Percentiles rank a stretch among this genome's conserved stretches.
Conservation (phyloP, 2,113 vertebrate species). For the Aplodontia rufa region DNA sequence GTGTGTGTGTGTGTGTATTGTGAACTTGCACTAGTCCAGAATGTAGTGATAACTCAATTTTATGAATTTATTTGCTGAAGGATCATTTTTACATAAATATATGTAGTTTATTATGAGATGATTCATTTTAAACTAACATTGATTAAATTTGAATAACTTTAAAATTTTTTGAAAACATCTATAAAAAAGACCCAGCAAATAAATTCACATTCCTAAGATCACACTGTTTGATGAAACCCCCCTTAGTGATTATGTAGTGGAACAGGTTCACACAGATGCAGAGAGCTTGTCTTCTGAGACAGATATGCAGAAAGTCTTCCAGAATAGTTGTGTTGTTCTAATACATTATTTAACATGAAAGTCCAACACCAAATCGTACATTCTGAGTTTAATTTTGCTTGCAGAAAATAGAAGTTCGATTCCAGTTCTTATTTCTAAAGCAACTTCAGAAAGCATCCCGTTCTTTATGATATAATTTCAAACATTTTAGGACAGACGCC, state of each 20-base stretch:
- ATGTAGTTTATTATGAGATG: neutral
- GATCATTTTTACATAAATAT: neutral
- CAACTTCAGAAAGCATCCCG: neutral
- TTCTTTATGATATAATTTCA: neutral
- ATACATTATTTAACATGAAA: neutral
- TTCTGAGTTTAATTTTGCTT: neutral
- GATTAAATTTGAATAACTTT: neutral
- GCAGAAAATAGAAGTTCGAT: neutral
- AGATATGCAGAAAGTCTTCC: neutral
- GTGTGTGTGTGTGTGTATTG: neutral
- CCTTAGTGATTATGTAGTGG: neutral
- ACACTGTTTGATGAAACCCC: neutral
- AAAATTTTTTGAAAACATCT: neutral
- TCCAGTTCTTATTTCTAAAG: neutral
- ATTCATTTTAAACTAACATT: neutral
- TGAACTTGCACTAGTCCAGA: neutral
- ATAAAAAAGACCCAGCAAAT: neutral
- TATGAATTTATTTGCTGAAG: neutral
- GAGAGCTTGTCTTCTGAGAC: neutral
- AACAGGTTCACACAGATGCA: neutral
- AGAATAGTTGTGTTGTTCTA: neutral
- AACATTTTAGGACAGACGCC: neutral
- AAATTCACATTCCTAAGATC: neutral
- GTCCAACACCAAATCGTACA: neutral
- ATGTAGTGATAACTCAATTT: neutral